Percentiles rank a stretch among this genome's conserved stretches.
phyloP scores from a whole-genome alignment of 1,140 invertebrate species.

The Cydia pomonella region DNA sequence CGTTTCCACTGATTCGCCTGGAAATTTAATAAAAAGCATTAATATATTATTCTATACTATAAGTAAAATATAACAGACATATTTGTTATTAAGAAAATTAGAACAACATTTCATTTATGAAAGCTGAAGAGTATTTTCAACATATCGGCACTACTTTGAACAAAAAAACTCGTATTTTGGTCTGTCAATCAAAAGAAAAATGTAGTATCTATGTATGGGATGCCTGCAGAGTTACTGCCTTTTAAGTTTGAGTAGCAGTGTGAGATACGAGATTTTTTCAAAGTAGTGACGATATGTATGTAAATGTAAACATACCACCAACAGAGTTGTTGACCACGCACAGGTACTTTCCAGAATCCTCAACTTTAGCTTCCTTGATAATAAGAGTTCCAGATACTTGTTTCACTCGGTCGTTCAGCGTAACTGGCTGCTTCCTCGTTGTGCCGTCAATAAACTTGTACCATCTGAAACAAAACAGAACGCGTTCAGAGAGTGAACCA shows the following conservation, averaged over 20 bases:
- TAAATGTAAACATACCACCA: slow-evolving; percentile 81
- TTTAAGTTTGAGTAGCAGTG: too few species aligned
- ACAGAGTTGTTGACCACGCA: slow-evolving; percentile 97
- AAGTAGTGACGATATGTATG: neutral
- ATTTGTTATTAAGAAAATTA: neutral
- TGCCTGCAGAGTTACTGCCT: too few species aligned
- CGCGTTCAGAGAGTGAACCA: slow-evolving; percentile 47
- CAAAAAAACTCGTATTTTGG: too few species aligned
- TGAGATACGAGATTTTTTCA: too few species aligned
- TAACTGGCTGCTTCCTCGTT: slow-evolving; percentile 90
- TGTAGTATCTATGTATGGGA: too few species aligned
- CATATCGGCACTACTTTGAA: too few species aligned
- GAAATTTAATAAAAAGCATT: slow-evolving; percentile 39
- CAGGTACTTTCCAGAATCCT: slow-evolving; percentile 95
- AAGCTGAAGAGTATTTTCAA: neutral
- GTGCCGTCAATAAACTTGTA: slow-evolving; percentile 95
- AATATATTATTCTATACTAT: neutral
- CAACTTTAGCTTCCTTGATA: slow-evolving; percentile 93
- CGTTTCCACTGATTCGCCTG: slow-evolving; percentile 93
- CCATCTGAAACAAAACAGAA: slow-evolving; percentile 89
- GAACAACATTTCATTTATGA: neutral
- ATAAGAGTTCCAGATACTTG: slow-evolving; percentile 97
- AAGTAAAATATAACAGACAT: neutral
- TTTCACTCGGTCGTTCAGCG: slow-evolving; percentile 92
- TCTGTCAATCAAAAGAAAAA: too few species aligned